Conservation (phyloP, 2,888 invertebrate genomes). For the Cosmorhoe ocellata region DNA sequence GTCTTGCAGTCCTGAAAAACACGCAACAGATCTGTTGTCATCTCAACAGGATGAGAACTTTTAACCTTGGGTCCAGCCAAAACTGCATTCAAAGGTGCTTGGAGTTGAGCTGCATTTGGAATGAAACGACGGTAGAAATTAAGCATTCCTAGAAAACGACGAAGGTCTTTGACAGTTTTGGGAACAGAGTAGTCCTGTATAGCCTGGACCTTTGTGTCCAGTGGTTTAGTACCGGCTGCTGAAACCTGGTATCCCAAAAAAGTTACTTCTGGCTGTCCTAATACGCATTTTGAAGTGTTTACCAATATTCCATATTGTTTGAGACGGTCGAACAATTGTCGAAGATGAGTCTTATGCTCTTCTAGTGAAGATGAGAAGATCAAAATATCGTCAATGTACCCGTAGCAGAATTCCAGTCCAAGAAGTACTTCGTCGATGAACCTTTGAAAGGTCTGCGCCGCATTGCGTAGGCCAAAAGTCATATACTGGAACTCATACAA, state of each 20-base stretch:
- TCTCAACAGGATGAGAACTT: constrained; percentile 13
- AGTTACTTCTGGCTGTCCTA: background rate
- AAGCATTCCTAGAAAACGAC: constrained; percentile 14
- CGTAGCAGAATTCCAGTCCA: constrained; percentile 6
- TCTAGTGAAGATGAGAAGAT: background rate
- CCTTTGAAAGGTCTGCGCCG: background rate
- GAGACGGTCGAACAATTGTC: background rate
- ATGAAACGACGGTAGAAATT: constrained; percentile 28
- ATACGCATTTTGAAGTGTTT: constrained; percentile 9
- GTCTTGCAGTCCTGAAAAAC: constrained; percentile 23
- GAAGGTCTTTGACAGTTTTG: constrained; percentile 24
- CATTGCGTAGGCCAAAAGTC: constrained; percentile 1
- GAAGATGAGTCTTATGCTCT: background rate
- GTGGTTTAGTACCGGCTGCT: background rate
- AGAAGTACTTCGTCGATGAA: background rate
- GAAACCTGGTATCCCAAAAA: constrained; percentile 7
- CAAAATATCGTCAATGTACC: constrained; percentile 3
- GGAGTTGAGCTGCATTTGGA: constrained; percentile 23
- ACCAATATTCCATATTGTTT: constrained; percentile 1
- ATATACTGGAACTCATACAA: constrained; percentile 1
- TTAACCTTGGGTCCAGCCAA: constrained; percentile 20
- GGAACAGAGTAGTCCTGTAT: constrained; percentile 29
- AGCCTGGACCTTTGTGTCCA: constrained; percentile 34
- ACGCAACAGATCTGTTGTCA: constrained; percentile 15
- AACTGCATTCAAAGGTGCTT: constrained; percentile 23